These are phyloP conservation scores for Atherinomorus stipes DNA, from an alignment of 2,113 vertebrate genomes.

Conservation along the genomic window DNA sequence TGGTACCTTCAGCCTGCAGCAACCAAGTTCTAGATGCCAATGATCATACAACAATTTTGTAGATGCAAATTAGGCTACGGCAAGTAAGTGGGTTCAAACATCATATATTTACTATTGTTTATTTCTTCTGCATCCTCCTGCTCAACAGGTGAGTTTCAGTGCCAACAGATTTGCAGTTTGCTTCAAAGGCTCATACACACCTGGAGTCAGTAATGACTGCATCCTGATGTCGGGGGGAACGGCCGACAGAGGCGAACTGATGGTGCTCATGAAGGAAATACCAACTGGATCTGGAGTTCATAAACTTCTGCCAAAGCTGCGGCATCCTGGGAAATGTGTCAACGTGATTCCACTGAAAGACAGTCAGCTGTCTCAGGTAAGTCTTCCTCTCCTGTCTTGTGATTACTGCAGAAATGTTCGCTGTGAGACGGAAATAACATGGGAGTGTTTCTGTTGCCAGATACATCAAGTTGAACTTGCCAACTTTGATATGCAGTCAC, in stretches of 20 bases:
- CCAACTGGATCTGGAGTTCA: conserved; percentile 61
- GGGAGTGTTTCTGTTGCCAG: conserved; percentile 13
- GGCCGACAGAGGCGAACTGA: conserved; percentile 47
- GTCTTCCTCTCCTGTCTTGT: background rate
- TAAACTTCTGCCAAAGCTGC: conserved; percentile 48
- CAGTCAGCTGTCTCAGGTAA: conserved; percentile 31
- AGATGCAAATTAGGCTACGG: too few species aligned
- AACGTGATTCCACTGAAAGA: conserved; percentile 60
- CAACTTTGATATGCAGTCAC: conserved; percentile 61
- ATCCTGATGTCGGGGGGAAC: conserved; percentile 61
- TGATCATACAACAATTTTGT: too few species aligned
- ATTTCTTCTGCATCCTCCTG: background rate
- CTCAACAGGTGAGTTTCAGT: conserved; percentile 45
- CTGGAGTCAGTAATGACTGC: conserved; percentile 50
- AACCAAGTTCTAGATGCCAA: too few species aligned
- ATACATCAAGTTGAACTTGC: conserved; percentile 64
- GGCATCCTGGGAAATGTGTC: conserved; percentile 52
- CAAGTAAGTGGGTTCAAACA: too few species aligned
- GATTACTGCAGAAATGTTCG: too few species aligned
- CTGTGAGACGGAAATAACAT: too few species aligned
- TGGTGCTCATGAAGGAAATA: conserved; percentile 27
- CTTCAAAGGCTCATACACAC: conserved; percentile 44
- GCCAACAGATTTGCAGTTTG: conserved; percentile 44
- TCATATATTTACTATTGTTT: background rate
- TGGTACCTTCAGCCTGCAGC: too few species aligned